These are phyloP conservation scores for Trichomycterus rosablanca DNA, from an alignment of 2,113 vertebrate species.

Conservation along the genomic window DNA sequence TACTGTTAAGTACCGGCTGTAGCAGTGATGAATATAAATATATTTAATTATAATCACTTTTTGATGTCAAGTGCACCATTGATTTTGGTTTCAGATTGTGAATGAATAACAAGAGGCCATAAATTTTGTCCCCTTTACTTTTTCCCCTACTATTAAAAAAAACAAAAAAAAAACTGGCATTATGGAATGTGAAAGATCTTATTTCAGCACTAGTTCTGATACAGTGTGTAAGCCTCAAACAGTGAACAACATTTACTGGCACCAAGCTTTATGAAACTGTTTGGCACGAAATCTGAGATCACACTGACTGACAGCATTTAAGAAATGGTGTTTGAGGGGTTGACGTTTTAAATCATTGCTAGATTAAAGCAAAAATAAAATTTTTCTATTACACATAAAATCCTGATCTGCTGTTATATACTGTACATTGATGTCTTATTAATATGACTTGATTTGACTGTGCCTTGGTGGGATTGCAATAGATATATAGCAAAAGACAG, in stretches of 20 bases:
- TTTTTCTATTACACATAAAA: background rate
- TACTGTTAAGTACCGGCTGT: background rate
- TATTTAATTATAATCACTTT: constrained; percentile 7
- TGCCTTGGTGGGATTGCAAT: background rate
- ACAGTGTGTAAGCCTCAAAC: background rate
- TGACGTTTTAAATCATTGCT: constrained; percentile 8
- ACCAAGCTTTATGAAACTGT: background rate
- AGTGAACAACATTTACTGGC: background rate
- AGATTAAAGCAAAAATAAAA: background rate
- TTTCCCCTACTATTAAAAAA: background rate
- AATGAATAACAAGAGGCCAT: background rate
- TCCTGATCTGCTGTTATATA: background rate
- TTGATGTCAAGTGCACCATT: background rate
- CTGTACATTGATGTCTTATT: constrained; percentile 1
- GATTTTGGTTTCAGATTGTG: background rate
- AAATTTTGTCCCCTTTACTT: background rate
- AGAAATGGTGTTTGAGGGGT: background rate
- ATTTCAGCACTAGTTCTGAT: background rate
- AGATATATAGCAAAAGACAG: background rate
- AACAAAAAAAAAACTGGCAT: no score
- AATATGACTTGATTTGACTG: background rate
- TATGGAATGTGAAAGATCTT: no score
- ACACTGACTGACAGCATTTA: constrained; percentile 15
- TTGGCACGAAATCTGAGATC: background rate
- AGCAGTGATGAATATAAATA: background rate